phyloP scores from a whole-genome alignment of 2,113 vertebrate genomes.

The Triplophysa rosa region DNA sequence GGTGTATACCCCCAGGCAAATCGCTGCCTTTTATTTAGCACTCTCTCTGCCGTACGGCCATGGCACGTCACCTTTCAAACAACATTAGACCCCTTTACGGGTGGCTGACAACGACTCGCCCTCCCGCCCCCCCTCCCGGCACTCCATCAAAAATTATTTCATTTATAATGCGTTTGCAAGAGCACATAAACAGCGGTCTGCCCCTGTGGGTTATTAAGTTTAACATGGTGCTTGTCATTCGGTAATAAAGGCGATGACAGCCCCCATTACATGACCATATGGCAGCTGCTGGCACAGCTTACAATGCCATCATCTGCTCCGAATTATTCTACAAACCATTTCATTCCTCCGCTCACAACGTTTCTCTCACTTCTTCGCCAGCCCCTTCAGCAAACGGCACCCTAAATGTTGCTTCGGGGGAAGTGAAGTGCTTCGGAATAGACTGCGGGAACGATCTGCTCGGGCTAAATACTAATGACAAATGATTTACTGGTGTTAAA shows the following conservation, averaged over 20 bases:
- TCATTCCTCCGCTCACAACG: conserved; percentile 65
- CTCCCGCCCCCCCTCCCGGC: not conserved
- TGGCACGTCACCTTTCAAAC: conserved; percentile 78
- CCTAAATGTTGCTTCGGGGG: conserved; percentile 30
- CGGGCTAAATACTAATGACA: conserved; percentile 32
- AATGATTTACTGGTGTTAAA: conserved; percentile 30
- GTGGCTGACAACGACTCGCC: conserved; percentile 74
- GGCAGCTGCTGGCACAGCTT: conserved; percentile 72
- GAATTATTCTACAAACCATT: conserved; percentile 74
- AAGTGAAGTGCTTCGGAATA: conserved; percentile 23
- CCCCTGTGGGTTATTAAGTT: conserved; percentile 71
- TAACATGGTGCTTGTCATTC: conserved; percentile 80
- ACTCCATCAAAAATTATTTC: conserved; percentile 44
- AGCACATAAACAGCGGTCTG: conserved; percentile 72
- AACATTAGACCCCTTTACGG: conserved; percentile 77
- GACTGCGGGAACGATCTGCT: not conserved
- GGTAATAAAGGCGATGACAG: conserved; percentile 80
- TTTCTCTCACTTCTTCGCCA: conserved; percentile 32
- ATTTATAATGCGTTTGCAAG: conserved; percentile 62
- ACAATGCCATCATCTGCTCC: conserved; percentile 75
- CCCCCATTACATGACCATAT: conserved; percentile 79
- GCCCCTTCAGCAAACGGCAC: conserved; percentile 29
- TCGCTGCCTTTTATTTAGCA: conserved; percentile 71
- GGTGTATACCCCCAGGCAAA: conserved; percentile 74
- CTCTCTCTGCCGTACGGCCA: conserved; percentile 65